A percentile compares a stretch with the other conserved stretches of the same genome.
Evolutionary conservation across 2,113 vertebrate species (phyloP).

Genomic region (Nanorana parkeri): DNA sequence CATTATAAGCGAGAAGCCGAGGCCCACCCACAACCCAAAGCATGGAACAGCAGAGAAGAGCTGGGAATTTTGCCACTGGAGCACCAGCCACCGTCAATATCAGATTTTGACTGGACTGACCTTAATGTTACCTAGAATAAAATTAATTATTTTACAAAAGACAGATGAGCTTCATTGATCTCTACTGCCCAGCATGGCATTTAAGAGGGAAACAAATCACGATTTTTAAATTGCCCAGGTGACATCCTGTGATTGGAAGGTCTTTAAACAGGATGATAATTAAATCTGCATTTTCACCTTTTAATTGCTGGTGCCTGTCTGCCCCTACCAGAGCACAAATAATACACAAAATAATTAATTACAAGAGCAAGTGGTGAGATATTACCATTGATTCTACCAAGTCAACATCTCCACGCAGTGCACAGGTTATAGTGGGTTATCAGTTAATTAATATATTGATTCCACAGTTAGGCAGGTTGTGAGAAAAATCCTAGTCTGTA

Average conservation of each 20-base stretch:
- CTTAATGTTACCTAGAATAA: too few species aligned
- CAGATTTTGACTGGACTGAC: too few species aligned
- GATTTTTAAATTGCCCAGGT: neutral
- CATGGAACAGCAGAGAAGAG: too few species aligned
- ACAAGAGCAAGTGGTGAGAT: neutral
- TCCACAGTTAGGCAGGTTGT: neutral
- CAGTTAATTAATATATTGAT: conserved; percentile 47
- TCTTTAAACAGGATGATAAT: conserved; percentile 13
- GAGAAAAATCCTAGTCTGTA: neutral
- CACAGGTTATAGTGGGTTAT: conserved; percentile 18
- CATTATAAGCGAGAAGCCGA: too few species aligned
- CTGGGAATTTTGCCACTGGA: too few species aligned
- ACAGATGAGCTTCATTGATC: too few species aligned
- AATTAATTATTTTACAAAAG: too few species aligned
- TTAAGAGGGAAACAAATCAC: too few species aligned
- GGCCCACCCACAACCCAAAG: too few species aligned
- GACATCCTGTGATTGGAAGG: neutral
- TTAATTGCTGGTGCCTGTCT: conserved; percentile 28
- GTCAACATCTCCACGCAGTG: conserved; percentile 22
- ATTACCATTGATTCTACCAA: conserved; percentile 33
- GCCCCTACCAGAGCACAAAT: neutral
- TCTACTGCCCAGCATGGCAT: too few species aligned
- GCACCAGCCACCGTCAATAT: too few species aligned
- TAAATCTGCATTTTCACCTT: conserved; percentile 15
- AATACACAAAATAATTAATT: conserved; percentile 16